These are phyloP conservation scores for Psococerastis gibbosa DNA, from an alignment of 2,888 invertebrate species.

Conservation along the genomic window DNA sequence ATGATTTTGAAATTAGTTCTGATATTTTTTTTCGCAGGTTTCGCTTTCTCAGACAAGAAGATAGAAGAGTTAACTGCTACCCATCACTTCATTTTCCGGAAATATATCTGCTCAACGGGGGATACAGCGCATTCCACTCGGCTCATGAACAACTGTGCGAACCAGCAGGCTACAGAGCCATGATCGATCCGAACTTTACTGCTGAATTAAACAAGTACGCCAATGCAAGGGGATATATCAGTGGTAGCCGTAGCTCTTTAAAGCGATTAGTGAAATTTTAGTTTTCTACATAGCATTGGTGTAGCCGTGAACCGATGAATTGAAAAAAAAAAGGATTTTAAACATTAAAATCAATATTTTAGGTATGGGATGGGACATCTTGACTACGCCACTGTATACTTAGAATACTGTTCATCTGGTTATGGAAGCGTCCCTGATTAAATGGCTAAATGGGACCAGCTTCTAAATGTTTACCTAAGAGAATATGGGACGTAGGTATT, in stretches of 20 bases:
- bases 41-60: slow-evolving; percentile 63
- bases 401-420: too few species aligned
- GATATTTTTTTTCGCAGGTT: slow-evolving; percentile 34
- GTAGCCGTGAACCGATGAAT: too few species aligned
- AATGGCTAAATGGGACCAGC: too few species aligned
- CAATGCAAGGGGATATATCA: slow-evolving; percentile 57
- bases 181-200: slow-evolving; percentile 65
- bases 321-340: too few species aligned
- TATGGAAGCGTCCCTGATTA: too few species aligned
- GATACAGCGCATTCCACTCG: slow-evolving; percentile 69
- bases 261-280: too few species aligned
- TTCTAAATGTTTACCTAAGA: too few species aligned
- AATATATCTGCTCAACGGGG: slow-evolving; percentile 79
- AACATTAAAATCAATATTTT: too few species aligned
- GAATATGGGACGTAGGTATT: too few species aligned
- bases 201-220: slow-evolving; percentile 53
- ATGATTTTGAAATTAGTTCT: background rate
- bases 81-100: slow-evolving; percentile 82
- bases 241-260: slow-evolving; percentile 18
- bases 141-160: slow-evolving; percentile 45
- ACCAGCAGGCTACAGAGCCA: slow-evolving; percentile 59
- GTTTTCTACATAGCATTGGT: too few species aligned
- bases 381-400: too few species aligned
- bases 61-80: slow-evolving; percentile 68
- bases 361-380: too few species aligned